Evolutionary conservation across 2,113 vertebrate species (phyloP).

Genomic region (Sebastes schlegelii): DNA sequence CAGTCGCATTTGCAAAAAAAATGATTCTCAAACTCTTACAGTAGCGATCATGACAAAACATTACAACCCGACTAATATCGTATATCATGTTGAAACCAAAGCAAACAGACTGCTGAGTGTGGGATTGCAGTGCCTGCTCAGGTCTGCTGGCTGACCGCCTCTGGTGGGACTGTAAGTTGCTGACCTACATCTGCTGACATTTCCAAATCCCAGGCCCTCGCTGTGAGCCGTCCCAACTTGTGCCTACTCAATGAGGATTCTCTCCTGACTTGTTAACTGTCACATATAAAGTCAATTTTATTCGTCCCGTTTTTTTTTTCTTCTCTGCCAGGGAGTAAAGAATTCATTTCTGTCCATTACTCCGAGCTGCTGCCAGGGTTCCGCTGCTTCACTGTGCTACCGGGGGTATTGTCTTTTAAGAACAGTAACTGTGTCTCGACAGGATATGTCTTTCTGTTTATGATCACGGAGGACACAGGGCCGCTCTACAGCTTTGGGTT

Average conservation of each 20-base stretch:
- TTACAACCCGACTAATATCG: not conserved
- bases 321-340: conserved; percentile 41
- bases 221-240: conserved; percentile 51
- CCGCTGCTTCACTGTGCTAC: conserved; percentile 14
- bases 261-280: conserved; percentile 71
- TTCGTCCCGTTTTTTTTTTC: conserved; percentile 36
- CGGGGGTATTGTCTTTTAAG: conserved; percentile 43
- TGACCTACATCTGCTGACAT: conserved; percentile 79
- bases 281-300: conserved; percentile 63
- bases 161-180: conserved; percentile 65
- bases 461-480: conserved; percentile 26
- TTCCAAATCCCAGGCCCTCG: conserved; percentile 60
- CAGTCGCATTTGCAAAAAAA: not conserved
- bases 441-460: conserved; percentile 40
- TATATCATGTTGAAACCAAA: conserved; percentile 9
- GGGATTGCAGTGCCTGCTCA: conserved; percentile 34
- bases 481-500: not conserved
- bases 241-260: conserved; percentile 62
- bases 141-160: conserved; percentile 59
- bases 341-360: conserved; percentile 59
- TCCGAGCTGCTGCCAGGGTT: conserved; percentile 34
- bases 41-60: not conserved
- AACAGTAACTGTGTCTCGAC: conserved; percentile 46
- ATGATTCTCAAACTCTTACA: not conserved
- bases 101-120: conserved; percentile 23